Base-by-base conservation (phyloP, 2,113 vertebrate species). In the Bostrychus sinensis region DNA sequence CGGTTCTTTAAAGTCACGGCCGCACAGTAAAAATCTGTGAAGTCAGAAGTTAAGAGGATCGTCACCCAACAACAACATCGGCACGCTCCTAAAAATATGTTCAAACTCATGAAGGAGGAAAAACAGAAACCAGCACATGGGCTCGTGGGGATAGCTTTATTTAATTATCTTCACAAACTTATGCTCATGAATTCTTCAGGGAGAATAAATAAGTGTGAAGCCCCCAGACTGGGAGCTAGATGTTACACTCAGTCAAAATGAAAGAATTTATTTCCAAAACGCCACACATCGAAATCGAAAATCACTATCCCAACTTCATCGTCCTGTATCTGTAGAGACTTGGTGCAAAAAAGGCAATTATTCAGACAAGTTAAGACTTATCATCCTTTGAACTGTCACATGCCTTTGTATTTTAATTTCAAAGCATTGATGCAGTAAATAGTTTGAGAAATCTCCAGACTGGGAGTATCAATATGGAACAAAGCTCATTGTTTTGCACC, bases 121-220 rank as follows among this genome's bases (percentile, higher is more conserved):
- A 13, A 36, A 9, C 6, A 61, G 59, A 45, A 50, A 54, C 6
- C 32, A 65, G 66, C 50, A 59, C 64, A 42, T 36, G 22, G 22
- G 50, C 20, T 78, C 67, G 59, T 81, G 61, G 50, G 62, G 63
- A 48, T 58, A 36, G 59, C 28, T 71, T 71, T 69, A 67, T 82
- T 78, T 86, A 84, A 81, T 86, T 82, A 83, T 59, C 78, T 70
- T 60, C 62, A 56, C 39, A 64, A 68, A 82, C 66, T 72, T 42
- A 62, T 66, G 38, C 72, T 77, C 62, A 65, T 59, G 53, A 73
- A 83, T 72, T 77, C 73, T 66, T 58, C 5, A 26, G 78, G 62
- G 80, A 32, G 59, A 53, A 59, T 63, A 66, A 63, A 67, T 67
- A 68, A 58, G 43, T 16, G 2, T 71, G 70, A 67, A 81, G 58